Conservation (phyloP, 2,888 invertebrate genomes). For the Andrena camellia region DNA sequence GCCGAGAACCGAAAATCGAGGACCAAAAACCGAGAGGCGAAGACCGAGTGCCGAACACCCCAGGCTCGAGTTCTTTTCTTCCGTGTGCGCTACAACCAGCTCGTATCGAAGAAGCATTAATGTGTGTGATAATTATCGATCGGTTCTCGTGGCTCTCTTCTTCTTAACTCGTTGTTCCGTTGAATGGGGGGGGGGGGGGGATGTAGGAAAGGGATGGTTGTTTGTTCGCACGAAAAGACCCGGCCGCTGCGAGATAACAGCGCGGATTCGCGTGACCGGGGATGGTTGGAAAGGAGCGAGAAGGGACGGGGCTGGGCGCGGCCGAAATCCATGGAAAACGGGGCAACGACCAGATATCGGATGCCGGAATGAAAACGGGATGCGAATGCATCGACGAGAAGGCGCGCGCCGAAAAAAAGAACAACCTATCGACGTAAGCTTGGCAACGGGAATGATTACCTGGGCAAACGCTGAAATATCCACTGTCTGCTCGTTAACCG, state of each 20-base stretch:
- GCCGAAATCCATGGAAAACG: slow-evolving; percentile 56
- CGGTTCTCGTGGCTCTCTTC: not conserved
- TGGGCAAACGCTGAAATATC: slow-evolving; percentile 62
- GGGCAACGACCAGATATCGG: slow-evolving; percentile 67
- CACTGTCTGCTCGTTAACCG: slow-evolving; percentile 73
- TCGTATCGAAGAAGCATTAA: slow-evolving; percentile 23
- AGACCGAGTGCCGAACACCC: no score
- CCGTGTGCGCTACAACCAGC: not conserved
- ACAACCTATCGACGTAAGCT: slow-evolving; percentile 51
- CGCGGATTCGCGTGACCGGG: slow-evolving; percentile 20
- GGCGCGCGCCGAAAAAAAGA: slow-evolving; percentile 15
- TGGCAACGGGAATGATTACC: slow-evolving; percentile 53
- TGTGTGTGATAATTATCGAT: slow-evolving; percentile 28
- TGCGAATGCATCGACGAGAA: slow-evolving; percentile 54
- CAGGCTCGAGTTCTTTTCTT: no score
- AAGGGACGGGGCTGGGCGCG: slow-evolving; percentile 41
- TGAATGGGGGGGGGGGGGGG: slow-evolving; percentile 19
- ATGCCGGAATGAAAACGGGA: slow-evolving; percentile 64
- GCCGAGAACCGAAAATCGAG: no score
- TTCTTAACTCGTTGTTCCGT: not conserved
- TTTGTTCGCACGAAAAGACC: slow-evolving; percentile 26
- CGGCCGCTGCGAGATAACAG: slow-evolving; percentile 14
- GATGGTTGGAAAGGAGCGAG: slow-evolving; percentile 19
- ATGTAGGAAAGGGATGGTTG: slow-evolving; percentile 10
- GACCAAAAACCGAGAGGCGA: no score